These are phyloP conservation scores for Scaeva pyrastri DNA, from an alignment of 2,888 invertebrate species.

Conservation along the genomic window DNA sequence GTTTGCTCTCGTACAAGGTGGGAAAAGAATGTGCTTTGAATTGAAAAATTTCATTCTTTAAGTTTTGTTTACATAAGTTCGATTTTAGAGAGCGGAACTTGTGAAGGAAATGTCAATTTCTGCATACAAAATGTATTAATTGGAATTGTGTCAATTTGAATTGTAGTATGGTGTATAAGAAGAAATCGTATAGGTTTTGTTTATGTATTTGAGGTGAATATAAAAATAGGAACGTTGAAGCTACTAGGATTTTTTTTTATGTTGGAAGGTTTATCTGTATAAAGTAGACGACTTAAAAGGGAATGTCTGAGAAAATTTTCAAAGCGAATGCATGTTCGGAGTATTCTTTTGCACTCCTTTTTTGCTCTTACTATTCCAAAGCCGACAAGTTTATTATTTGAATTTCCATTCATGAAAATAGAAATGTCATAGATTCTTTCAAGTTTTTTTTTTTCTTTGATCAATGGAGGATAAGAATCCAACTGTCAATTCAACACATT, in stretches of 20 bases:
- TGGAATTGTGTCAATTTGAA: constrained; percentile 5
- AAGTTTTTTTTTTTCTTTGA: too few relatives aligned
- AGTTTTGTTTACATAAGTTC: not conserved
- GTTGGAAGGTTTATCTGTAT: not conserved
- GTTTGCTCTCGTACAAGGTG: not conserved
- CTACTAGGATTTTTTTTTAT: not conserved
- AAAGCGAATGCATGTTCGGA: too few relatives aligned
- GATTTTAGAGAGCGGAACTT: constrained; percentile 27
- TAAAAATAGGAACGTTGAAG: not conserved
- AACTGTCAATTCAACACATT: too few relatives aligned
- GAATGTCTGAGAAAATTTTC: not conserved
- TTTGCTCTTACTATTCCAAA: too few relatives aligned
- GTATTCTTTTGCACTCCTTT: too few relatives aligned
- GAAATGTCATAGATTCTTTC: too few relatives aligned
- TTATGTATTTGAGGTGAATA: not conserved
- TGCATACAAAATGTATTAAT: not conserved
- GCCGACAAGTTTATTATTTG: too few relatives aligned
- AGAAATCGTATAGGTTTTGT: too few relatives aligned
- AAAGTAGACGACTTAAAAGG: not conserved
- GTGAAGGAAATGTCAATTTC: constrained; percentile 34
- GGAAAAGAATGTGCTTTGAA: constrained; percentile 39
- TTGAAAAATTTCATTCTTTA: constrained; percentile 20
- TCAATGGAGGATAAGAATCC: too few relatives aligned
- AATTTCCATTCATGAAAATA: too few relatives aligned
- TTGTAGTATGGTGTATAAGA: not conserved